phyloP scores from a whole-genome alignment of 2,797 vertebrate species.

The Myotis pilosus region DNA sequence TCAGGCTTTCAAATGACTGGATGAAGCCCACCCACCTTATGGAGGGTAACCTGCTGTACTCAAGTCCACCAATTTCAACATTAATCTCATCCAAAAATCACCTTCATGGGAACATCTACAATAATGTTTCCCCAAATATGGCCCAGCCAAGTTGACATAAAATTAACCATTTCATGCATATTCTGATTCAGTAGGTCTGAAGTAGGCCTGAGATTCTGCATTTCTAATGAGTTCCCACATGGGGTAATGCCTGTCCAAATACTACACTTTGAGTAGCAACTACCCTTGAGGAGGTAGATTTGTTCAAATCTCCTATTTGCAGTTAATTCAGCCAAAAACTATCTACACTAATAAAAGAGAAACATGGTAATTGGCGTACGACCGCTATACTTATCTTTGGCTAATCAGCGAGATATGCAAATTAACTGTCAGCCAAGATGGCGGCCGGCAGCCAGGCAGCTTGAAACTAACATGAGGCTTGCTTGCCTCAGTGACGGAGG shows the following conservation, averaged over 20 bases:
- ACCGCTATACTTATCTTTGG: too few species aligned
- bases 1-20: not conserved
- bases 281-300: not conserved
- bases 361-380: too few species aligned
- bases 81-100: not conserved
- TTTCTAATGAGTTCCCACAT: not conserved
- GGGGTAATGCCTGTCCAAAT: not conserved
- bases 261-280: not conserved
- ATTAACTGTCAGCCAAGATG: too few species aligned
- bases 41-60: not conserved
- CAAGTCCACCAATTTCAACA: not conserved
- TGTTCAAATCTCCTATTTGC: not conserved
- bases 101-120: not conserved
- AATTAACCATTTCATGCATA: not conserved
- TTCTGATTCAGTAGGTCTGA: not conserved
- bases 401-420: too few species aligned
- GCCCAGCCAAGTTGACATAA: not conserved
- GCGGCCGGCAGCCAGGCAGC: too few species aligned
- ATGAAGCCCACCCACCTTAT: not conserved
- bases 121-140: not conserved
- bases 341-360: too few species aligned
- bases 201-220: not conserved
- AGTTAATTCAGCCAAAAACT: not conserved
- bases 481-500: too few species aligned
- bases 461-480: too few species aligned